Percentiles rank a stretch among this genome's conserved stretches.
Conservation (phyloP, 2,888 invertebrate genomes). For the Clostera curtula region DNA sequence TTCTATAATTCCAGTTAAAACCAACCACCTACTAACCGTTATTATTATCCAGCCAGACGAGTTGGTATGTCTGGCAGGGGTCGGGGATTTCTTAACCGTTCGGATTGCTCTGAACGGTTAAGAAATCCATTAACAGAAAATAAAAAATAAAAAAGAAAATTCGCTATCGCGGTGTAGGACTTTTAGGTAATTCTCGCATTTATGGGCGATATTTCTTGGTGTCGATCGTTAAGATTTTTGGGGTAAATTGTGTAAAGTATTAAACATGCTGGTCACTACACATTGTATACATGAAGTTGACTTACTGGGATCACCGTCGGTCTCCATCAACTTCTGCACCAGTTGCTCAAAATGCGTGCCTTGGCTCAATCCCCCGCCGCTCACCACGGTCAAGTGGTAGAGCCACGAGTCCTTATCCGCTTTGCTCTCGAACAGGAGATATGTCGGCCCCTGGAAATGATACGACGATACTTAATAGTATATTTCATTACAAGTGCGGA, state of each 20-base stretch:
- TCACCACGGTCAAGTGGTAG: constrained; percentile 92
- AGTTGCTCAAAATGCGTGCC: constrained; percentile 98
- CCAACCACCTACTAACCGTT: too few relatives aligned
- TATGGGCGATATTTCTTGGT: too few relatives aligned
- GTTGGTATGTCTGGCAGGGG: too few relatives aligned
- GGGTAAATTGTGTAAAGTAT: neutral
- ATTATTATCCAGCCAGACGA: too few relatives aligned
- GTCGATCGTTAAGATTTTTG: too few relatives aligned
- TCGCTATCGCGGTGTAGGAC: neutral
- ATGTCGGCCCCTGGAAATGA: constrained; percentile 85
- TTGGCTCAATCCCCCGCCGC: constrained; percentile 91
- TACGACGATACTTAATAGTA: too few relatives aligned
- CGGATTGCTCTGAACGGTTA: too few relatives aligned
- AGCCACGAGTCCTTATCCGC: constrained; percentile 95
- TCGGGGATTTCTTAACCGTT: too few relatives aligned
- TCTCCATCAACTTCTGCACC: constrained; percentile 96
- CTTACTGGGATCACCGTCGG: constrained; percentile 93
- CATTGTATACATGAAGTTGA: constrained; percentile 12
- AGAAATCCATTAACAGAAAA: too few relatives aligned
- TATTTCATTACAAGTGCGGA: too few relatives aligned
- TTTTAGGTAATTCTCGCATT: too few relatives aligned
- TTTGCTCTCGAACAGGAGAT: constrained; percentile 92
- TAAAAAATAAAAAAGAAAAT: neutral
- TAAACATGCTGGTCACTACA: neutral
- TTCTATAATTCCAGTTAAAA: too few relatives aligned